A percentile compares a stretch with the other conserved stretches of the same genome.
phyloP scores from a whole-genome alignment of 2,113 vertebrate species.

The Melanerpes formicivorus region DNA sequence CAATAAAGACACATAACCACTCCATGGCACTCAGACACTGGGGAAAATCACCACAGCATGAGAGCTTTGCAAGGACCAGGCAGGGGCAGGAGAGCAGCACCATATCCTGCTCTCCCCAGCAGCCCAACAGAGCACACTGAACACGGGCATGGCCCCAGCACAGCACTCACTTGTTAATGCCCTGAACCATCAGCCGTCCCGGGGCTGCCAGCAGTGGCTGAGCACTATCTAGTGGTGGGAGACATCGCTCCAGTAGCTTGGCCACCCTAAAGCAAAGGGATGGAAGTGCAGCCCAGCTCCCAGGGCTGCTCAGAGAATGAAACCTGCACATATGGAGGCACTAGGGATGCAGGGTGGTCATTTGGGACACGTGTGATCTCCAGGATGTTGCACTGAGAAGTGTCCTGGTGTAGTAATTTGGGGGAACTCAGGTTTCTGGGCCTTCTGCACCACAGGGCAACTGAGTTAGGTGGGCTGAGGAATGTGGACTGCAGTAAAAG shows the following conservation, averaged over 20 bases:
- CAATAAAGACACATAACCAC: background rate
- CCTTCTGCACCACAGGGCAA: no score
- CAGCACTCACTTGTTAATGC: background rate
- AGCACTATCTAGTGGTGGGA: background rate
- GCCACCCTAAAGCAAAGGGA: background rate
- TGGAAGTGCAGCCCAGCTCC: background rate
- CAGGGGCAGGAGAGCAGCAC: background rate
- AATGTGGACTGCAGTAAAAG: background rate
- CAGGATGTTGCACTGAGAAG: rapidly evolving
- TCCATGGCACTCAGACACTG: background rate
- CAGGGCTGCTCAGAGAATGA: background rate
- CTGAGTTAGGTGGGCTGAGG: rapidly evolving
- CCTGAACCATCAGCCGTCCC: background rate
- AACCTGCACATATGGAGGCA: rapidly evolving
- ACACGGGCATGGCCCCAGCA: background rate
- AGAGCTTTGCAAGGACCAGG: background rate
- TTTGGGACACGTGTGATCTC: background rate
- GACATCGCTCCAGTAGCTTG: background rate
- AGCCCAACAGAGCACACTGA: background rate
- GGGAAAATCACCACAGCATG: background rate
- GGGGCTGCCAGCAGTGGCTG: background rate
- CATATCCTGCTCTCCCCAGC: background rate
- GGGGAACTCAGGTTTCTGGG: background rate
- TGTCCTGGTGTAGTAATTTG: background rate
- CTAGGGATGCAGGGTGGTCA: rapidly evolving